These are phyloP conservation scores for Lagria hirta DNA, from an alignment of 2,888 invertebrate genomes.

Conservation along the genomic window DNA sequence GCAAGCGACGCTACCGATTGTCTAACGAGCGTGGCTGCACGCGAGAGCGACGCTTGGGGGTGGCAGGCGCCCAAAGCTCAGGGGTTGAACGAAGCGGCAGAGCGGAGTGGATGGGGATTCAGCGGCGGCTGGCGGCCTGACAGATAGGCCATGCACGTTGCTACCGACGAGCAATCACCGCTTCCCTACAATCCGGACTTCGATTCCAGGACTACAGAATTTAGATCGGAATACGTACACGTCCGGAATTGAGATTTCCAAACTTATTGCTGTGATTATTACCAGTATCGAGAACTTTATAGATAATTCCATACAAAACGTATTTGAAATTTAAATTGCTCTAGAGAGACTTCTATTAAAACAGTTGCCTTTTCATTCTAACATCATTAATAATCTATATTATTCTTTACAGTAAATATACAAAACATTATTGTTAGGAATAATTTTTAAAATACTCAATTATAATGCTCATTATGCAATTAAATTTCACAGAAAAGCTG, in stretches of 20 bases:
- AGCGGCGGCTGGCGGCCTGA: slow-evolving; percentile 33
- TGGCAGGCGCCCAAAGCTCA: slow-evolving; percentile 9
- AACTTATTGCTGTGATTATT: not conserved
- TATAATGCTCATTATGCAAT: too few relatives aligned
- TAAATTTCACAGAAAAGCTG: too few relatives aligned
- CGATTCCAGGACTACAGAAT: slow-evolving; percentile 17
- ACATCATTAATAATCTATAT: too few relatives aligned
- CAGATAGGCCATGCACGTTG: slow-evolving; percentile 38
- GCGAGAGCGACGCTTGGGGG: slow-evolving; percentile 37
- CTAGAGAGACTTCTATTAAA: too few relatives aligned
- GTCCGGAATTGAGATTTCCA: slow-evolving; percentile 4
- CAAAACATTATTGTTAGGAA: too few relatives aligned
- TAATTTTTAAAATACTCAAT: too few relatives aligned
- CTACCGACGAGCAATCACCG: slow-evolving; percentile 36
- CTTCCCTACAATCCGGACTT: slow-evolving; percentile 27
- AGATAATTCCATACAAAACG: too few relatives aligned
- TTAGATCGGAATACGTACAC: slow-evolving; percentile 2
- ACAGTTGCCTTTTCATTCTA: too few relatives aligned
- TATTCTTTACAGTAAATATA: too few relatives aligned
- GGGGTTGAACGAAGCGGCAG: not conserved
- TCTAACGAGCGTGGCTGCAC: slow-evolving; percentile 48
- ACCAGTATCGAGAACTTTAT: too few relatives aligned
- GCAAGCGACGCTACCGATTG: slow-evolving; percentile 50
- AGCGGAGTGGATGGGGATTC: slow-evolving; percentile 32
- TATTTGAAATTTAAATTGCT: too few relatives aligned